phyloP scores from a whole-genome alignment of 2,797 vertebrate species.

The Synanceia verrucosa region DNA sequence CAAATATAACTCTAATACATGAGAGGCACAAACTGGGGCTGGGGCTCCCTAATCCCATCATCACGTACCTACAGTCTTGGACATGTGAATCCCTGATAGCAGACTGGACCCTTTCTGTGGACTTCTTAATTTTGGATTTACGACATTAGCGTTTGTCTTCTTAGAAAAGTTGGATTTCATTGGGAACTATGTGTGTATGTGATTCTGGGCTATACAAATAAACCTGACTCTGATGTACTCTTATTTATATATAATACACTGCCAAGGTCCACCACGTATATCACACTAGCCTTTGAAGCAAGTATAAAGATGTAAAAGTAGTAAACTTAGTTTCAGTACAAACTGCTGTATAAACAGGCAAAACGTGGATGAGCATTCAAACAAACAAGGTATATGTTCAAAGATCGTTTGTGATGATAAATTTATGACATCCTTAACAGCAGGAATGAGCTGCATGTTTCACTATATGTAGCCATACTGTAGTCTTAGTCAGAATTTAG shows the following conservation, averaged over 20 bases:
- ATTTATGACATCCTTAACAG: constrained; percentile 38
- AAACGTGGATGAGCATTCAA: constrained; percentile 68
- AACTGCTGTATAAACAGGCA: constrained; percentile 80
- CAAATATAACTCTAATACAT: background rate
- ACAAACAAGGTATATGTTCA: constrained; percentile 46
- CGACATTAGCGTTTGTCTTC: background rate
- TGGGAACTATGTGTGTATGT: constrained; percentile 14
- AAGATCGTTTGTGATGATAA: constrained; percentile 37
- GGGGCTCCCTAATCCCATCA: background rate
- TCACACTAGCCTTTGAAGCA: constrained; percentile 64
- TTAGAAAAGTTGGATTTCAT: constrained; percentile 26
- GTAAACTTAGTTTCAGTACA: constrained; percentile 80
- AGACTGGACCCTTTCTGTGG: constrained; percentile 7
- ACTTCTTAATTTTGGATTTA: background rate
- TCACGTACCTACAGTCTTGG: background rate
- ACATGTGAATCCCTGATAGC: background rate
- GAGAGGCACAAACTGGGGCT: background rate
- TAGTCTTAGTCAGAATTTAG: constrained; percentile 25
- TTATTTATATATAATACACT: constrained; percentile 72
- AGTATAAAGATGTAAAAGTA: constrained; percentile 84
- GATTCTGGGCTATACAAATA: constrained; percentile 58
- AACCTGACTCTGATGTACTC: constrained; percentile 56
- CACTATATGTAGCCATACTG: background rate
- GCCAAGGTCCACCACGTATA: constrained; percentile 62
- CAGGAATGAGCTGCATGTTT: constrained; percentile 44